These are phyloP conservation scores for Drosophila birchii DNA, from an alignment of 2,888 invertebrate genomes.

Conservation along the genomic window DNA sequence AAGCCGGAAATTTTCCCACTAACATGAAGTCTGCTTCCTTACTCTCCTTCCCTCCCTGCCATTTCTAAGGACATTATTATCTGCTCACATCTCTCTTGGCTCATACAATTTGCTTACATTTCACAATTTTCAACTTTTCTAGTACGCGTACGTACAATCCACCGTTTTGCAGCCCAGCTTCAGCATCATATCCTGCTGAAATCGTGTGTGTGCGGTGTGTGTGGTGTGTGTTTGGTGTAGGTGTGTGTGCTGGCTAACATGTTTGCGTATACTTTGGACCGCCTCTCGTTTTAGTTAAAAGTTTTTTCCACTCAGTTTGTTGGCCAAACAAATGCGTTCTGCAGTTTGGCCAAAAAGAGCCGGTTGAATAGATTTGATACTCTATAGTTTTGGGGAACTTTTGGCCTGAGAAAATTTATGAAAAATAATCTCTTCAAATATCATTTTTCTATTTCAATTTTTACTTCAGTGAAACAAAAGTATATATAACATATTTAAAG, in stretches of 20 bases:
- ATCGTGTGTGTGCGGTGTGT: not conserved
- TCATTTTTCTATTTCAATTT: not conserved
- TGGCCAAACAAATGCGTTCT: slow-evolving; percentile 39
- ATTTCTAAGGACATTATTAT: slow-evolving; percentile 21
- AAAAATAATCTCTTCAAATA: not conserved
- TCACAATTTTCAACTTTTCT: slow-evolving; percentile 54
- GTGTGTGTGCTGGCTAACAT: slow-evolving; percentile 13
- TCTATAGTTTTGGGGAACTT: not conserved
- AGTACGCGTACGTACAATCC: slow-evolving; percentile 15
- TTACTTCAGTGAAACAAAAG: rapidly evolving
- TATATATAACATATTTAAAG: not conserved
- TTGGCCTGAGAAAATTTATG: not conserved
- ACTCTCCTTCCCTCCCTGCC: not conserved
- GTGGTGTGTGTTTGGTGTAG: slow-evolving; percentile 1
- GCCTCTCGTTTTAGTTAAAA: slow-evolving; percentile 39
- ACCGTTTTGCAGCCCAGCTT: slow-evolving; percentile 12
- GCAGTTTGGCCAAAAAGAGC: slow-evolving; percentile 37
- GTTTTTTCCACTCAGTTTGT: slow-evolving; percentile 54
- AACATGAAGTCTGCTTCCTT: not conserved
- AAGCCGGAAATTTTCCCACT: slow-evolving; percentile 32
- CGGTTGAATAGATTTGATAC: slow-evolving; percentile 6
- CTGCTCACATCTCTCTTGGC: slow-evolving; percentile 25
- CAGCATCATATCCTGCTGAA: slow-evolving; percentile 1
- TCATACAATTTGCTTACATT: slow-evolving; percentile 66
- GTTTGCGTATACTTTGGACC: slow-evolving; percentile 26